Percentiles rank a stretch among this genome's conserved stretches.
These are phyloP conservation scores for Atherinomorus stipes DNA, from an alignment of 2,113 vertebrate species.

Conservation along the genomic window DNA sequence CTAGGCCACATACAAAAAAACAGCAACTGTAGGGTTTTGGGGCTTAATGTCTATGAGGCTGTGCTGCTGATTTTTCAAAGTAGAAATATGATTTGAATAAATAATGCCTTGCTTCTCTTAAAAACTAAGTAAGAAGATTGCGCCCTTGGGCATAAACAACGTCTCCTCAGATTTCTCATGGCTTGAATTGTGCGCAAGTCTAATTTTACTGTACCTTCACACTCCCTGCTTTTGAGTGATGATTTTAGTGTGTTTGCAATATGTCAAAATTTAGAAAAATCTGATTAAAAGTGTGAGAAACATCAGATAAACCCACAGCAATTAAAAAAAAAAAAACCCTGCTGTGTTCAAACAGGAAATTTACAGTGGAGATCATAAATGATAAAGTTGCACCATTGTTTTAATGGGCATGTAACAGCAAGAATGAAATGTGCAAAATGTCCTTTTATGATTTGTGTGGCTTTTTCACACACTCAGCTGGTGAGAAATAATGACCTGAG, in stretches of 20 bases:
- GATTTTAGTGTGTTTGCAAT: neutral
- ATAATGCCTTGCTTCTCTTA: conserved; percentile 58
- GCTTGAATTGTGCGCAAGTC: conserved; percentile 27
- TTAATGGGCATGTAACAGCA: neutral
- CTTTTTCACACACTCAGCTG: neutral
- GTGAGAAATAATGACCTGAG: conserved; percentile 2
- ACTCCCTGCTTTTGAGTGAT: too few relatives aligned
- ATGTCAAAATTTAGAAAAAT: neutral
- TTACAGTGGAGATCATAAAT: conserved; percentile 3
- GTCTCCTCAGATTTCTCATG: conserved; percentile 55
- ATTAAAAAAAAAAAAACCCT: neutral
- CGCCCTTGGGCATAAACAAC: conserved; percentile 72
- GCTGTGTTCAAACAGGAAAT: conserved; percentile 35
- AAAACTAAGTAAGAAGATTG: conserved; percentile 49
- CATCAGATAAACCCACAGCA: conserved; percentile 11
- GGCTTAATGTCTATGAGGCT: conserved; percentile 62
- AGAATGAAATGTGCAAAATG: neutral
- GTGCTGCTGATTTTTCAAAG: conserved; percentile 71
- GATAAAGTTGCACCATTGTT: neutral
- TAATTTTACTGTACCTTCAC: too few relatives aligned
- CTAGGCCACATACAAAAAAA: conserved; percentile 63
- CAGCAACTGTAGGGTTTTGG: conserved; percentile 46
- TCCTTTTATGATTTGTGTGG: neutral
- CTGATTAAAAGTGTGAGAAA: neutral
- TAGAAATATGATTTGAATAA: conserved; percentile 68